Conservation (phyloP, 1,140 invertebrate genomes). For the Drosophila bipectinata region DNA sequence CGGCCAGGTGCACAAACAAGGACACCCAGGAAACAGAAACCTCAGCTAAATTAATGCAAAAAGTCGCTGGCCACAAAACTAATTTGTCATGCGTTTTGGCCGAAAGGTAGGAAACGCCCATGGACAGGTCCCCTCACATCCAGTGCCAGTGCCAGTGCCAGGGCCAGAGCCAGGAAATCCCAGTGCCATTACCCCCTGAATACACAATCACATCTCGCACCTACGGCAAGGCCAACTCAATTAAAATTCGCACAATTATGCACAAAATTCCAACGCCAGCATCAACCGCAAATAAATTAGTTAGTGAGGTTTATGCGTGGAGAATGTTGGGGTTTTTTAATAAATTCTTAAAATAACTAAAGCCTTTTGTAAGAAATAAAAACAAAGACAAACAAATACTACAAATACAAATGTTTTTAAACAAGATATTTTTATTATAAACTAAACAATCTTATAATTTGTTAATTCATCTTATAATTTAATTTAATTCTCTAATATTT, state of each 20-base stretch:
- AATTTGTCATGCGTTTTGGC: constrained; percentile 77
- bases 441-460: too few relatives aligned
- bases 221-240: constrained; percentile 60
- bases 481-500: too few relatives aligned
- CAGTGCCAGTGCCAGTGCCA: background rate
- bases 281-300: constrained; percentile 37
- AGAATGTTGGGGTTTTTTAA: background rate
- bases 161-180: background rate
- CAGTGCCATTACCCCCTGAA: constrained; percentile 20
- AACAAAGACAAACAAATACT: background rate
- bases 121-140: constrained; percentile 2
- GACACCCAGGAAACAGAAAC: constrained; percentile 45
- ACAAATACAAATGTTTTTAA: too few relatives aligned
- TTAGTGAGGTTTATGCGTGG: constrained; percentile 24
- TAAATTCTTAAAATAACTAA: background rate
- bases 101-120: constrained; percentile 46
- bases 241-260: constrained; percentile 77
- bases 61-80: constrained; percentile 75
- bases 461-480: too few relatives aligned
- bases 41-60: constrained; percentile 77
- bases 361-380: background rate
- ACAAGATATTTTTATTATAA: too few relatives aligned
- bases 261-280: constrained; percentile 59
- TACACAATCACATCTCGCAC: constrained; percentile 6
- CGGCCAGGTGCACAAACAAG: constrained; percentile 49